A percentile compares a stretch with the other conserved stretches of the same genome.
Conservation (phyloP, 2,113 vertebrate genomes). For the Phylloscopus whistleri region DNA sequence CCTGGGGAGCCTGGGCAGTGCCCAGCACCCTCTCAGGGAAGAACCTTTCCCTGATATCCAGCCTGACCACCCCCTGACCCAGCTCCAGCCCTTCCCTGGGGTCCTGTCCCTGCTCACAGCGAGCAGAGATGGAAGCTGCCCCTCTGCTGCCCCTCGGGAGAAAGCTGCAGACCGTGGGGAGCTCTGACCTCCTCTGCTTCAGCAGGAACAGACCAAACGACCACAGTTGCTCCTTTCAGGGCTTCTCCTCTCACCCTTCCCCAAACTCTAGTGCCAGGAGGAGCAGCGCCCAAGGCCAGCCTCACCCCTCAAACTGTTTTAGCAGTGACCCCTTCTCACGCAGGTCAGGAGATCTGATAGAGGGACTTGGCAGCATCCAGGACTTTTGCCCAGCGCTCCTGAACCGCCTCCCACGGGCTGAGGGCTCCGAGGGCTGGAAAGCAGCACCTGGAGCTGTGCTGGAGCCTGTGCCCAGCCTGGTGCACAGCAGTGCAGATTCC, state of each 20-base stretch:
- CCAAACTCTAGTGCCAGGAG: not conserved
- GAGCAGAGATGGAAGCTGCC: not conserved
- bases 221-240: not conserved
- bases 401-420: not conserved
- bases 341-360: not conserved
- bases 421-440: not conserved
- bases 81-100: not conserved
- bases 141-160: fast-evolving
- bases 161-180: not conserved
- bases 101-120: not conserved
- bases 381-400: not conserved
- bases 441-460: not conserved
- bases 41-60: not conserved
- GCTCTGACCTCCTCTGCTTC: not conserved
- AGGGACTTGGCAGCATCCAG: fast-evolving
- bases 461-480: not conserved
- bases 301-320: not conserved
- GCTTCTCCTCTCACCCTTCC: not conserved
- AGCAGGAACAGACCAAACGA: not conserved
- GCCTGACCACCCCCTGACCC: fast-evolving
- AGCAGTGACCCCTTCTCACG: not conserved
- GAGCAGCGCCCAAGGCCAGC: fast-evolving
- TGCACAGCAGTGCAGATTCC: not conserved
- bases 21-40: not conserved
- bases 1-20: not conserved